Evolutionary conservation across 2,888 invertebrate genomes (phyloP), one percentile per base, ranked within the genome.

Genomic region (Tachystola acroxantha): DNA sequence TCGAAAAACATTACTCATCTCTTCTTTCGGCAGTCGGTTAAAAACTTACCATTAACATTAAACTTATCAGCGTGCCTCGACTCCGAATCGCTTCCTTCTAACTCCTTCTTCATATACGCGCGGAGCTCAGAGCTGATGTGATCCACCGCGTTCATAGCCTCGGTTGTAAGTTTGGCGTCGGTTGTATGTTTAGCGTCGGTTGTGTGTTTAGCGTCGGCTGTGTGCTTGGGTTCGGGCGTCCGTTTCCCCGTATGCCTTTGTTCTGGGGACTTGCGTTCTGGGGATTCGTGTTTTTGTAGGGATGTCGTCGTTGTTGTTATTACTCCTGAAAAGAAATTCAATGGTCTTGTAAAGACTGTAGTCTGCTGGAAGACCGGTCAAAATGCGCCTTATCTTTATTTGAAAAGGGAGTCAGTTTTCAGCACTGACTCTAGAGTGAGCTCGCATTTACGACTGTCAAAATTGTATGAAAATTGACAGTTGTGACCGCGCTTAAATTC

Each of bases 41-140:
- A 30, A 30, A 7, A 52, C 58, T 43, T 39, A 80, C 82, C 82
- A 29, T 84, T 82, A 29, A 78, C 61, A 53, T 61, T 78, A 40
- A 67, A 64, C 29, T 58, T 77, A 10, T 78, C 78, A 0, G 34
- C 45, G 0, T 39, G 38, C 14, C 40, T 58, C 1, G 34, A 36
- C 2, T 57, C 58, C 0, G 31, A 37, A 0, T 60, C 58, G 0
- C 42, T 42, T 2, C 47, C 40, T 19, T 69, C 56, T 2, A 47
- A 39, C 19, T 69, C 56, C 3, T 48, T 49, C 10, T 50, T 54
- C 25, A 45, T 24, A 19, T 30, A 13, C 30, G 35, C 22, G 25
- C 45, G 2, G 30, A 28, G 13, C 30, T 24, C 26, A 22, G 40
- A 7, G 24, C 13, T 10, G 20, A 34, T n/a, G 4, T 24, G 22